Evolutionary conservation across 2,888 invertebrate genomes (phyloP), one percentile per base, ranked within the genome.

Genomic region (Bellardia pandia): DNA sequence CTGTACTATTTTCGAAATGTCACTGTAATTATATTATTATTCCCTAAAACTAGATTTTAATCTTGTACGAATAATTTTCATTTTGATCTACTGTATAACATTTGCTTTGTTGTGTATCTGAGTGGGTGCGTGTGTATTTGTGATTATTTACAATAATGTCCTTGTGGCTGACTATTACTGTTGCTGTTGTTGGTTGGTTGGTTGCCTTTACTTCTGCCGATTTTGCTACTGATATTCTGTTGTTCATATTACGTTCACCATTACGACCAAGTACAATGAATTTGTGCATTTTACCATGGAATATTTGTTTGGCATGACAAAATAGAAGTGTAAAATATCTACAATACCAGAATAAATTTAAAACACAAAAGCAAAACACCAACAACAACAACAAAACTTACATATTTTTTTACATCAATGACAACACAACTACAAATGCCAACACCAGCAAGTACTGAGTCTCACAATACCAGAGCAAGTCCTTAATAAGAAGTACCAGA

Each of bases 231-330:
- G 53, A 66, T 72, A 48, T 74, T 23, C 23, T 68, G 66, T 68
- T 68, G 42, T 68, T 45, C 45, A 68, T 68, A 48, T 68, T 68
- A 45, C 23, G 23, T 45, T 58, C 42, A n/a, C 37, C 14, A 16
- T 37, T 42, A 42, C 42, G 9, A 42, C 58, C 64, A 56, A 69
- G 60, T 79, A 62, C 48, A 53, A 86, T 82, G 74, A 62, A 78
- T 74, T 80, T 82, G 81, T 78, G 16, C 74, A 77, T 78, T 86
- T 77, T 64, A 62, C 45, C 81, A 77, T 86, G 68, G 66, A 48
- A 66, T 85, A 74, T 74, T 68, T 85, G 40, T 82, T 72, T 56
- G 72, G 3, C 51, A 72, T 71, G 71, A 64, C 62, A 84, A 71
- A 81, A 64, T 77, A 62, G 69, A 62, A 53, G 23, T 74, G 60